These are phyloP conservation scores for Thalpophila matura DNA, from an alignment of 2,888 invertebrate genomes.

Conservation along the genomic window DNA sequence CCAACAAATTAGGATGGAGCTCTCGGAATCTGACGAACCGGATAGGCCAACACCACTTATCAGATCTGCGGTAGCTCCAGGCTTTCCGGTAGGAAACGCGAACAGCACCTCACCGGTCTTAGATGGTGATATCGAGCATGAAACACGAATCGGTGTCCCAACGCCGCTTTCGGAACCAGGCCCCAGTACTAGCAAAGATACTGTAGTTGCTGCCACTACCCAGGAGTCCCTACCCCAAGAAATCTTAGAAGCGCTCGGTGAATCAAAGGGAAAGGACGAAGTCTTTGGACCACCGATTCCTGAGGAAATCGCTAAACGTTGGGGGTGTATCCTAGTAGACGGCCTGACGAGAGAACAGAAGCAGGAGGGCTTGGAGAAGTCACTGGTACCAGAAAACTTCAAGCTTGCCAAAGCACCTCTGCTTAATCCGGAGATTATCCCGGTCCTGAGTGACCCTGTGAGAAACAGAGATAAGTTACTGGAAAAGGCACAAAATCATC, in stretches of 20 bases:
- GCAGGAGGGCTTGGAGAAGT: too few relatives aligned
- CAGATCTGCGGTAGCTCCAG: constrained; percentile 2
- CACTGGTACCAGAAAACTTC: neutral
- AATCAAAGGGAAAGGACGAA: neutral
- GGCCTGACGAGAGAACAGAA: neutral
- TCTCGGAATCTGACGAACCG: neutral
- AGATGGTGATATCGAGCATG: neutral
- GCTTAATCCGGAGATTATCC: neutral
- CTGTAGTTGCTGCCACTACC: too few relatives aligned
- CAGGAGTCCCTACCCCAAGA: too few relatives aligned
- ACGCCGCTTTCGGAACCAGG: neutral
- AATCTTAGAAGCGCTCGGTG: too few relatives aligned
- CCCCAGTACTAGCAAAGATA: constrained; percentile 4
- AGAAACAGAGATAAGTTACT: too few relatives aligned
- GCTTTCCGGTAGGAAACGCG: neutral
- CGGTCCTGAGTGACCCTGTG: neutral
- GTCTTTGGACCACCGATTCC: constrained; percentile 12
- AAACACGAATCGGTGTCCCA: neutral
- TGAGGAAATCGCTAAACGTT: constrained; percentile 11
- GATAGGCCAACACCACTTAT: neutral
- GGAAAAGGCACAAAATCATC: constrained; percentile 1
- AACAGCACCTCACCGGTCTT: neutral
- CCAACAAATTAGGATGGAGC: neutral
- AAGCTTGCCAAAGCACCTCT: constrained; percentile 6
- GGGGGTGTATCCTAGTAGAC: constrained; percentile 7